Evolutionary conservation across 1,140 invertebrate species (phyloP), one percentile per base, ranked within the genome.

Genomic region (Penaeus indicus): DNA sequence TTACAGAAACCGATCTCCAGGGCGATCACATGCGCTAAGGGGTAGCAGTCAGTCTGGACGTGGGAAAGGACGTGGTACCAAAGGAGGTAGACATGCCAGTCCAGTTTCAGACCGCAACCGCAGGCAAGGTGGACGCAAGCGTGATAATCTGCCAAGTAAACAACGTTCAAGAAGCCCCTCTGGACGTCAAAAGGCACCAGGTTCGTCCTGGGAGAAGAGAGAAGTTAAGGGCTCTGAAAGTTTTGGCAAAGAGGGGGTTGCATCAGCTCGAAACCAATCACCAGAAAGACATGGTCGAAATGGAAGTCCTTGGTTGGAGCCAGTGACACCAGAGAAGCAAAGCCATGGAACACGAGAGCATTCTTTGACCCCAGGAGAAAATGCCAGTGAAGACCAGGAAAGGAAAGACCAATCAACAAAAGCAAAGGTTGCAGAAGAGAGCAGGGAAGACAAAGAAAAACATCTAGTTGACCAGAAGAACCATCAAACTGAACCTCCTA

Each of bases 281-380:
- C 81, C 87, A 47, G 81, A 84, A 25, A 88, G 87, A 42, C 81
- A 88, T 42, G 87, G 87, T 19, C 87, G 87, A 42, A 88, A 84
- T 84, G 87, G 87, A 47, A 88, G 87, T 54, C 87, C 87, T 27
- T 88, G 87, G 87, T 69, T 88, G 19, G 87, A 88, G 21, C 87
- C 87, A 38, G 87, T 88, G 18, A 88, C 87, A 47, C 87, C 87
- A 21, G 87, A 88, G 60, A 88, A 88, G 27, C 87, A 88, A 79
- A 80, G 75, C 32, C 81, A 83, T 21, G 64, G 38, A 19, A 22
- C 19, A 32, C n/a, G 61, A 22, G 87, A 88, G 47, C 72, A 72
- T 19, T 77, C 81, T 27, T 11, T 61, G 61, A 21, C 75, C 16
- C 13, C 85, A 47, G 63, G 54, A 18, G 61, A 54, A 16, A 54